A percentile compares a stretch with the other conserved stretches of the same genome.
Conservation (phyloP, 2,888 invertebrate genomes). For the Melanargia galathea region DNA sequence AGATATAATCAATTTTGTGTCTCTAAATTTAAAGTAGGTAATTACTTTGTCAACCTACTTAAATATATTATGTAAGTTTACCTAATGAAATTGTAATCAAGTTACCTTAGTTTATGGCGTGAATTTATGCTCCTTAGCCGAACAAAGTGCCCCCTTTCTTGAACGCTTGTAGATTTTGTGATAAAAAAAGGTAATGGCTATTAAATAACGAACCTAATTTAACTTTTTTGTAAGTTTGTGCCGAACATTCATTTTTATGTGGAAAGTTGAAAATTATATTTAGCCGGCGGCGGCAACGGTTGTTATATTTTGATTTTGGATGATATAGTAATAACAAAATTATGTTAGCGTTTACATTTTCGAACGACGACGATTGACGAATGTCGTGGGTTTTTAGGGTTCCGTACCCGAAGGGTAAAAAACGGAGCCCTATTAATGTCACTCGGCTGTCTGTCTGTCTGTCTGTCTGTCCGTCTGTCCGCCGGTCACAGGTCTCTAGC, state of each 20-base stretch:
- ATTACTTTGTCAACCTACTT: neutral
- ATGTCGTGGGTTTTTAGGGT: no score
- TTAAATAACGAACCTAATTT: slow-evolving; percentile 41
- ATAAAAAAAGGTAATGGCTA: slow-evolving; percentile 35
- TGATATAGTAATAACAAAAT: slow-evolving; percentile 4
- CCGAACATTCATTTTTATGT: slow-evolving; percentile 41
- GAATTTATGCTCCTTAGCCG: slow-evolving; percentile 8
- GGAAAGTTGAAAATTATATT: slow-evolving; percentile 41
- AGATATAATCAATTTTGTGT: no score
- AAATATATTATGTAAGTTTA: neutral
- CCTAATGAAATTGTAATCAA: slow-evolving; percentile 2
- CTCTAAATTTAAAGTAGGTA: no score
- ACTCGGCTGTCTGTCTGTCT: no score
- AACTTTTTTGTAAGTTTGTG: slow-evolving; percentile 38
- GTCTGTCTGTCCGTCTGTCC: no score
- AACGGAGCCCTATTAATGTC: no score
- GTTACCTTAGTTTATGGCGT: neutral
- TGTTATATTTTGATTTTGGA: slow-evolving; percentile 25
- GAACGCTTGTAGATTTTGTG: slow-evolving; percentile 32
- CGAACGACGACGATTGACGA: no score
- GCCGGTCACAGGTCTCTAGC: no score
- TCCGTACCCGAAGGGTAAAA: no score
- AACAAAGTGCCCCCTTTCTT: slow-evolving; percentile 25
- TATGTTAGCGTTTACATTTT: neutral
- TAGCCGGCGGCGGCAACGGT: slow-evolving; percentile 28